Percentiles rank a stretch among this genome's conserved stretches.
These are phyloP conservation scores for Aptenodytes patagonicus DNA, from an alignment of 2,113 vertebrate species.

Conservation along the genomic window DNA sequence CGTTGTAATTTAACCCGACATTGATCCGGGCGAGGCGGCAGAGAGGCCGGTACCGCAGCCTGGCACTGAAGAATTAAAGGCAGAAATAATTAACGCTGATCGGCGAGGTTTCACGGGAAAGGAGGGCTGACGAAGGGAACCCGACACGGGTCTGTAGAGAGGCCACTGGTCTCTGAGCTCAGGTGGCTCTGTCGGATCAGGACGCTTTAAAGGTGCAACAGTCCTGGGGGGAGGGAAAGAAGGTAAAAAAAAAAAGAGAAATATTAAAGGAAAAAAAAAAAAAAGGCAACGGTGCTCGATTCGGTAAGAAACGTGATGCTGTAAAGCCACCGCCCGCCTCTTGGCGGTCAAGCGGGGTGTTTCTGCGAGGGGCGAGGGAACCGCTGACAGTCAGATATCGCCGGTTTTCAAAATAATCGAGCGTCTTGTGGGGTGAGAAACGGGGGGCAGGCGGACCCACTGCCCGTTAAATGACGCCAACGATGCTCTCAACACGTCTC, in stretches of 20 bases:
- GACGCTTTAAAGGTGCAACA: not conserved
- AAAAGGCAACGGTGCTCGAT: no score
- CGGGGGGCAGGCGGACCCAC: accelerated
- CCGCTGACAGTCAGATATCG: accelerated
- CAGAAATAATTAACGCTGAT: not conserved
- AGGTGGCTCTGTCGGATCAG: not conserved
- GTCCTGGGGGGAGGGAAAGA: no score
- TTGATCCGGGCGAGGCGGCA: accelerated
- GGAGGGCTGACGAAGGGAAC: not conserved
- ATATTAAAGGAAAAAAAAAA: not conserved
- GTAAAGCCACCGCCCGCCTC: not conserved
- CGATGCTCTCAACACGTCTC: accelerated
- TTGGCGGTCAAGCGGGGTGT: not conserved
- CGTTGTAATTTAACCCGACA: not conserved
- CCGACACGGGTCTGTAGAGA: not conserved
- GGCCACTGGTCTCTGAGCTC: not conserved
- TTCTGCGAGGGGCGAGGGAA: not conserved
- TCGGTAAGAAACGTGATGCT: accelerated
- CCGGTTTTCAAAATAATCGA: not conserved
- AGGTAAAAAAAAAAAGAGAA: not conserved
- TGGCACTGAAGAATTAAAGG: not conserved
- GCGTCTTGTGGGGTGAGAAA: not conserved
- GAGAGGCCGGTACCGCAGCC: not conserved
- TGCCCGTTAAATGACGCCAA: not conserved
- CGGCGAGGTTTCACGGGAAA: not conserved